phyloP scores from a whole-genome alignment of 2,888 invertebrate genomes.

The Pseudococcus longispinus region DNA sequence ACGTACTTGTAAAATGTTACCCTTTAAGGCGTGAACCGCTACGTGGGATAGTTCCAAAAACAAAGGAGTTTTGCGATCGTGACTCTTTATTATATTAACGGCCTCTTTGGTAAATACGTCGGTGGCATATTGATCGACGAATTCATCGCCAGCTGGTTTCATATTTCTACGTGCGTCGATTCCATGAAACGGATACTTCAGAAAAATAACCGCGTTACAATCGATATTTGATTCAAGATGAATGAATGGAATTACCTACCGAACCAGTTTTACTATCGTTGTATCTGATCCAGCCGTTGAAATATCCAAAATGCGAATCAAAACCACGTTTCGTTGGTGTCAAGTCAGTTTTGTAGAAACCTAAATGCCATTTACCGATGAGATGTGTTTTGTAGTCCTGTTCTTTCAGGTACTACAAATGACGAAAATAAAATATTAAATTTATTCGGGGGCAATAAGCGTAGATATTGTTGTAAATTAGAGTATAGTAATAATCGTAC shows the following conservation, averaged over 20 bases:
- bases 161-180: slow-evolving; percentile 70
- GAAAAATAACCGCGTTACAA: not conserved
- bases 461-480: not conserved
- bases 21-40: slow-evolving; percentile 80
- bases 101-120: slow-evolving; percentile 75
- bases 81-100: slow-evolving; percentile 67
- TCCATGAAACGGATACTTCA: slow-evolving; percentile 62
- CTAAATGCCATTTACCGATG: slow-evolving; percentile 68
- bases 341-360: slow-evolving; percentile 66
- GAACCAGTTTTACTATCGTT: not conserved
- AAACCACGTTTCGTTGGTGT: slow-evolving; percentile 79
- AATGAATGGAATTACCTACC: not conserved
- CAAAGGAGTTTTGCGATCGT: slow-evolving; percentile 68
- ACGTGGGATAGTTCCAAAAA: slow-evolving; percentile 81
- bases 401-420: slow-evolving; percentile 63
- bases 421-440: not conserved
- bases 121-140: slow-evolving; percentile 72
- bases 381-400: slow-evolving; percentile 66
- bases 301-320: slow-evolving; percentile 83
- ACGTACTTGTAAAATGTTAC: slow-evolving; percentile 75
- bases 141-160: slow-evolving; percentile 65
- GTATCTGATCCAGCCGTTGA: slow-evolving; percentile 69
- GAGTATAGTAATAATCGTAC: slow-evolving; percentile 61
- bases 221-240: not conserved
- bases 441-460: not conserved